Conservation (phyloP, 1,140 invertebrate genomes). For the Drosophila chauvacae region DNA sequence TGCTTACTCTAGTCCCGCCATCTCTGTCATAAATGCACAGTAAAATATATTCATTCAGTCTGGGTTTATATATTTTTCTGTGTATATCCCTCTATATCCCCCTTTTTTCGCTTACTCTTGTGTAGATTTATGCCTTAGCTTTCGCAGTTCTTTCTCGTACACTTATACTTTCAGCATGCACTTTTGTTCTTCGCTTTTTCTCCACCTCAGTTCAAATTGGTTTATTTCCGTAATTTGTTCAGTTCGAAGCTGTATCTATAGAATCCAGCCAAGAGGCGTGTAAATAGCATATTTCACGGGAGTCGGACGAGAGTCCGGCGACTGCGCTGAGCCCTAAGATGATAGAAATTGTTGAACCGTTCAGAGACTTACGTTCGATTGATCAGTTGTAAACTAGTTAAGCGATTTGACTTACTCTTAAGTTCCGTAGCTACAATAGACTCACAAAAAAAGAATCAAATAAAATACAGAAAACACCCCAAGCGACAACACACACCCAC, state of each 20-base stretch:
- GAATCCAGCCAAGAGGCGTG: conserved; percentile 60
- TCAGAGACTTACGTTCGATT: conserved; percentile 41
- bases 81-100: background rate
- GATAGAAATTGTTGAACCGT: conserved; percentile 79
- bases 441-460: conserved; percentile 14
- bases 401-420: conserved; percentile 72
- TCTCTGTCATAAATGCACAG: background rate
- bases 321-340: conserved; percentile 63
- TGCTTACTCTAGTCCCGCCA: conserved; percentile 20
- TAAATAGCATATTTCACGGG: conserved; percentile 60
- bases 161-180: conserved; percentile 22
- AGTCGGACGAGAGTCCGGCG: conserved; percentile 40
- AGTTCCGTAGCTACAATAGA: conserved; percentile 59
- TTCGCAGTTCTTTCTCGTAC: conserved; percentile 2
- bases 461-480: conserved; percentile 30
- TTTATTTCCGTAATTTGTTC: conserved; percentile 21
- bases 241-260: conserved; percentile 30
- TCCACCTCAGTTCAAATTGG: conserved; percentile 44
- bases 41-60: background rate
- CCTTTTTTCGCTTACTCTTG: conserved; percentile 24
- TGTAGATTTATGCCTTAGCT: conserved; percentile 31
- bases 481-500: conserved; percentile 26
- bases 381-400: conserved; percentile 70
- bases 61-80: background rate
- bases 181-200: conserved; percentile 34